These are phyloP conservation scores for Heteromormyrus szaboi DNA, from an alignment of 2,797 vertebrate species.

Conservation along the genomic window DNA sequence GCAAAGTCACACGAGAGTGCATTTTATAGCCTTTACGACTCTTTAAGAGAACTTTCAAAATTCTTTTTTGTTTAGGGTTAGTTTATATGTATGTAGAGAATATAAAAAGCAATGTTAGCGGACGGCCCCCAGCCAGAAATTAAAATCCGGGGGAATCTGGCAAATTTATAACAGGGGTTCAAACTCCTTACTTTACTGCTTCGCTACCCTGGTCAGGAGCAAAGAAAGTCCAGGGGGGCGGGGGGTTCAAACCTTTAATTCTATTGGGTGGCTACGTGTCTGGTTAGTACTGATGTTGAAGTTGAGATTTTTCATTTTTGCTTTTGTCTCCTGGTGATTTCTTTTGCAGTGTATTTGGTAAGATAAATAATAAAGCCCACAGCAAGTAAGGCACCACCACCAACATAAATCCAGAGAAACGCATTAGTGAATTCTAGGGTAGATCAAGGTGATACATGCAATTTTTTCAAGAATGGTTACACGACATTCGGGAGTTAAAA, in stretches of 20 bases:
- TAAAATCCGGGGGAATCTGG: neutral
- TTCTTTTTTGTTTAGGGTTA: neutral
- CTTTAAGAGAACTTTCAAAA: neutral
- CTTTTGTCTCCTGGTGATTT: neutral
- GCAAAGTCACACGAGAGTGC: neutral
- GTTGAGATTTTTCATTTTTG: neutral
- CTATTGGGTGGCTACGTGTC: neutral
- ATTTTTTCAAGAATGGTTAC: neutral
- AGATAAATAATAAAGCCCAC: neutral
- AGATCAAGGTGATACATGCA: neutral
- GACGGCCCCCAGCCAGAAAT: neutral
- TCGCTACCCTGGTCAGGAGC: neutral
- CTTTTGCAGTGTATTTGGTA: neutral
- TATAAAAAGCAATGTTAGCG: neutral
- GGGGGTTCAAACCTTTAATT: neutral
- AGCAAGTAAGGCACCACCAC: neutral
- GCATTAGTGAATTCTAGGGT: neutral
- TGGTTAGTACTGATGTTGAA: neutral
- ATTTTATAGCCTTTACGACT: neutral
- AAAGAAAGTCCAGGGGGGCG: neutral
- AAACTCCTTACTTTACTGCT: neutral
- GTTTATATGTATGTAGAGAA: neutral
- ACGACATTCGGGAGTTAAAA: neutral
- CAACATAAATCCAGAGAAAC: neutral
- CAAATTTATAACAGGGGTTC: neutral